These are phyloP conservation scores for Malurus elegans DNA, from an alignment of 2,113 vertebrate genomes.

Conservation along the genomic window DNA sequence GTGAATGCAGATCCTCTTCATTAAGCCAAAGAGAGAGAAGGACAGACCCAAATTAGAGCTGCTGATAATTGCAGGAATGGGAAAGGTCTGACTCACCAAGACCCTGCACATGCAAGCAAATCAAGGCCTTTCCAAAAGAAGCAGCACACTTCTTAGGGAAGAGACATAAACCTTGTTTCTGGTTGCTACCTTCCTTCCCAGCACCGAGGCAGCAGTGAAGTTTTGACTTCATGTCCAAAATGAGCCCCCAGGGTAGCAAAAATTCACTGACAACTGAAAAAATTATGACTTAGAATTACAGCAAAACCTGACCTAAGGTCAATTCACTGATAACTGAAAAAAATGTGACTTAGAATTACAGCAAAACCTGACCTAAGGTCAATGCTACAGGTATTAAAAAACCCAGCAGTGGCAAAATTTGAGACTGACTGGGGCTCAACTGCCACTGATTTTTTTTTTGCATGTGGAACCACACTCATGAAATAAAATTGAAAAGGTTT, in stretches of 20 bases:
- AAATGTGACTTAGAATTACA: background rate
- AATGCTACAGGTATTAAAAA: background rate
- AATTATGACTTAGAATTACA: background rate
- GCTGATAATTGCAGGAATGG: rapidly evolving
- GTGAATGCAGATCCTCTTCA: background rate
- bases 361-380: background rate
- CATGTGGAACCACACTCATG: background rate
- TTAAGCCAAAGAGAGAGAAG: background rate
- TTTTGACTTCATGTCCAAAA: background rate
- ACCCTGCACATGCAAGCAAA: background rate
- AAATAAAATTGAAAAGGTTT: background rate
- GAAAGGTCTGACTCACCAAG: background rate
- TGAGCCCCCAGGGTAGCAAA: background rate
- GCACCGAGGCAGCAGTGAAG: background rate
- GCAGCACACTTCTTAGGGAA: background rate
- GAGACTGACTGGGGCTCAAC: background rate
- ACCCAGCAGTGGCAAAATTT: background rate
- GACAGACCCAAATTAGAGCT: background rate
- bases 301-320: background rate
- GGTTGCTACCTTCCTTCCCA: background rate
- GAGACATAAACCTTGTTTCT: background rate
- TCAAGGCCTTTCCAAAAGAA: background rate
- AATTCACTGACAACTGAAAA: background rate
- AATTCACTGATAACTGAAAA: background rate
- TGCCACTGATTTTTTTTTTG: background rate